A percentile compares a stretch with the other conserved stretches of the same genome.
These are phyloP conservation scores for Pristis pectinata DNA, from an alignment of 2,797 vertebrate genomes.

Conservation along the genomic window DNA sequence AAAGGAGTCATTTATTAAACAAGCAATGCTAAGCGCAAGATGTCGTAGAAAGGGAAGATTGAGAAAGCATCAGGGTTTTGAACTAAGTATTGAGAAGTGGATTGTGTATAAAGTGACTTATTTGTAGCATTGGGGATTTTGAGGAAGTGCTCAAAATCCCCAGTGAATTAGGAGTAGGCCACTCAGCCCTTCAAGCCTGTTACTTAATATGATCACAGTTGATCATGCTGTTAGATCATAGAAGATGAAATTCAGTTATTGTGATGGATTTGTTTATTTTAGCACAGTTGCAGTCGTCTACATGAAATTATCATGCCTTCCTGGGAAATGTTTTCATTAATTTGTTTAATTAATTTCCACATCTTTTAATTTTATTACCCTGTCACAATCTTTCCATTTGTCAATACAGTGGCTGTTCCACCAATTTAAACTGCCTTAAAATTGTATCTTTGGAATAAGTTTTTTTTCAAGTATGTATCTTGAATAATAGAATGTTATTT, in stretches of 20 bases:
- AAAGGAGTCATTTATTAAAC: neutral
- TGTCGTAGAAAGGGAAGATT: neutral
- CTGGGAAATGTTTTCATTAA: neutral
- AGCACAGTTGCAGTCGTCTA: neutral
- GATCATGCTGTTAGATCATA: neutral
- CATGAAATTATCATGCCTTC: neutral
- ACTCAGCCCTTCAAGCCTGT: no score
- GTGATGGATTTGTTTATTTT: neutral
- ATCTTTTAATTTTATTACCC: neutral
- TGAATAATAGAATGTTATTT: neutral
- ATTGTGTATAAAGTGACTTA: neutral
- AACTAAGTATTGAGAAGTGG: neutral
- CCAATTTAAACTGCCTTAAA: neutral
- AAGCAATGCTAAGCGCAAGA: no score
- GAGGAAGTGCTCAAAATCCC: neutral
- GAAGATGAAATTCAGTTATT: neutral
- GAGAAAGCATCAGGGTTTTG: neutral
- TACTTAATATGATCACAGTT: no score
- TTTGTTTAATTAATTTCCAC: no score
- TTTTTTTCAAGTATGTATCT: neutral
- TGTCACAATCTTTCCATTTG: neutral
- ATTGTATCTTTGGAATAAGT: neutral
- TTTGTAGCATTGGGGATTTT: neutral
- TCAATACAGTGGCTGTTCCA: neutral
- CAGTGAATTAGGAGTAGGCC: no score